phyloP scores from a whole-genome alignment of 2,797 vertebrate genomes.

The Bryconaethiops microstoma region DNA sequence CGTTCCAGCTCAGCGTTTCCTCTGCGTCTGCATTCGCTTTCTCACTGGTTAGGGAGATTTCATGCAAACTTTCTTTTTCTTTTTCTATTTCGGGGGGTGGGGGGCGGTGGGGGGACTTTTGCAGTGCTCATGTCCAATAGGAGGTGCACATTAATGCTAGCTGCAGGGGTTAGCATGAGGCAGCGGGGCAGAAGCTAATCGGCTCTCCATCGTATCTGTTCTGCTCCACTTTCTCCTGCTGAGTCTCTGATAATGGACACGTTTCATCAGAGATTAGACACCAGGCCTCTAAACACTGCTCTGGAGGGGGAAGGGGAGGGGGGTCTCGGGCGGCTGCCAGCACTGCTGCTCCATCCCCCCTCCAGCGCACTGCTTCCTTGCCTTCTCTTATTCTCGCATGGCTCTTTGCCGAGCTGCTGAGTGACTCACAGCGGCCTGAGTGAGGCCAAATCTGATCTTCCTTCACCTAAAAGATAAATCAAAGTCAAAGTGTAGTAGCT shows the following conservation, averaged over 20 bases:
- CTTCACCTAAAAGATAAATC: conserved; percentile 18
- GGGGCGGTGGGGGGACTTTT: neutral
- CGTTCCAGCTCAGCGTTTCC: conserved; percentile 24
- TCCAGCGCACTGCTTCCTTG: neutral
- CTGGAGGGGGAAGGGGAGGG: conserved; percentile 1
- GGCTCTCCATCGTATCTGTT: conserved; percentile 87
- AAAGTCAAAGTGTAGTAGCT: conserved; percentile 5
- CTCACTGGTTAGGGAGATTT: conserved; percentile 44
- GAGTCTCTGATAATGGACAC: conserved; percentile 82
- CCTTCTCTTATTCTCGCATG: conserved; percentile 40
- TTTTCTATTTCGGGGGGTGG: neutral
- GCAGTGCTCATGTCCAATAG: conserved; percentile 35
- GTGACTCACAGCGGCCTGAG: conserved; percentile 56
- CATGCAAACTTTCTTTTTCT: conserved; percentile 37
- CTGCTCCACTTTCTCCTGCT: conserved; percentile 83
- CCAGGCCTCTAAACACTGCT: conserved; percentile 55
- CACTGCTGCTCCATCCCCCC: conserved; percentile 33
- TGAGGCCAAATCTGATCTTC: conserved; percentile 22
- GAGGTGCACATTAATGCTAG: conserved; percentile 48
- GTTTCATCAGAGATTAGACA: conserved; percentile 85
- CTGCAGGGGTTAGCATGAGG: conserved; percentile 71
- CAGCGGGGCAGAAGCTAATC: conserved; percentile 86
- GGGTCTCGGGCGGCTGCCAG: conserved; percentile 42
- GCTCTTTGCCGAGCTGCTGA: conserved; percentile 45
- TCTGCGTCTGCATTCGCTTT: conserved; percentile 25